A percentile compares a stretch with the other conserved stretches of the same genome.
phyloP scores from a whole-genome alignment of 2,797 vertebrate genomes.

The Psittacula derbiana region DNA sequence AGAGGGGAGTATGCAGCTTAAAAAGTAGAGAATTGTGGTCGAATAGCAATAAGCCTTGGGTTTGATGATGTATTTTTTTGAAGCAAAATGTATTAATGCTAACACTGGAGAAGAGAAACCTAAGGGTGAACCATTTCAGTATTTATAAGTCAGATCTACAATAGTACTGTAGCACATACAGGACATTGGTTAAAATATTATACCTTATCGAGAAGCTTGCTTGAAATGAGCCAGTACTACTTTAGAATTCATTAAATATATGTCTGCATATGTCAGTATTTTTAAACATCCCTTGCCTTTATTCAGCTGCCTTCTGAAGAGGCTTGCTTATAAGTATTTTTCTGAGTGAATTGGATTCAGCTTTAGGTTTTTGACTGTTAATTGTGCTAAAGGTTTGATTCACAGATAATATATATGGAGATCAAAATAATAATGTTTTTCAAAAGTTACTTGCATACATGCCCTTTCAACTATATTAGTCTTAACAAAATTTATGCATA shows the following conservation, averaged over 20 bases:
- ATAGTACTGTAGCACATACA: background rate
- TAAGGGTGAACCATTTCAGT: constrained; percentile 4
- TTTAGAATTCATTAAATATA: constrained; percentile 9
- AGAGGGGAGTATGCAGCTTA: constrained; percentile 70
- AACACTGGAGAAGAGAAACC: constrained; percentile 12
- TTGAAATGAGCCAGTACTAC: background rate
- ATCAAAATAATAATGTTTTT: background rate
- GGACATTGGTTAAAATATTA: constrained; percentile 16
- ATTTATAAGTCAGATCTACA: background rate
- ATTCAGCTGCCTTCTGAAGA: constrained; percentile 4
- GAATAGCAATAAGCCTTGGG: constrained; percentile 73
- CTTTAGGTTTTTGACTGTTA: background rate
- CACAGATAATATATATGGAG: background rate
- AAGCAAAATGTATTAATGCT: background rate
- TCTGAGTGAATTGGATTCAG: background rate
- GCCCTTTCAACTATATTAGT: background rate
- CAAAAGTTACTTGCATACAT: background rate
- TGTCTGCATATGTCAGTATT: background rate
- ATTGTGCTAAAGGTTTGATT: background rate
- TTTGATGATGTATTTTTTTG: constrained; percentile 4
- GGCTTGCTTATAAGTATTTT: constrained; percentile 14
- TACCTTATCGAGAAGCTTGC: constrained; percentile 4
- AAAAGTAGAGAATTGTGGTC: constrained; percentile 75
- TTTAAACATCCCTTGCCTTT: background rate
- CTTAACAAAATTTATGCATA: background rate